Conservation (phyloP, 1,140 invertebrate species). For the Saccostrea glomerata region DNA sequence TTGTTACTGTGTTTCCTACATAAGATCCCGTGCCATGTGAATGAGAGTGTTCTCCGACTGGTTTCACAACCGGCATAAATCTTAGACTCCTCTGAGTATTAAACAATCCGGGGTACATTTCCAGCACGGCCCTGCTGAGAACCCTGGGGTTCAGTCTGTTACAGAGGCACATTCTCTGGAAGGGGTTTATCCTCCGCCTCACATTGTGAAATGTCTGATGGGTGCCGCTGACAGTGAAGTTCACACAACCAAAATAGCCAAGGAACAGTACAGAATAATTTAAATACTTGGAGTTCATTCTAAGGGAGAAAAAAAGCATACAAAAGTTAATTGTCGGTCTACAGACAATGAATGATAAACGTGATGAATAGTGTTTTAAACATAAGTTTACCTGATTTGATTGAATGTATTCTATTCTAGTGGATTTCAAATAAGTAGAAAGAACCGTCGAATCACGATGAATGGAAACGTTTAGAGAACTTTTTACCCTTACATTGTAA, state of each 20-base stretch:
- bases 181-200: neutral
- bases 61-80: conserved; percentile 45
- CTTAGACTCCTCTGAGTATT: conserved; percentile 31
- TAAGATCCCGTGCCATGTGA: conserved; percentile 2
- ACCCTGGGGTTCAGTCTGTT: neutral
- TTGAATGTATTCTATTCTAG: neutral
- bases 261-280: neutral
- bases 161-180: conserved; percentile 20
- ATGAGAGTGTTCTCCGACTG: conserved; percentile 37
- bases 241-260: neutral
- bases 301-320: neutral
- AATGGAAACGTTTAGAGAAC: neutral
- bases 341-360: neutral
- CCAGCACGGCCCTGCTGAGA: neutral
- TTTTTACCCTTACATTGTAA: neutral
- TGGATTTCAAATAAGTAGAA: neutral
- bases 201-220: conserved; percentile 26
- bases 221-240: neutral
- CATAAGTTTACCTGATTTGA: conserved; percentile 7
- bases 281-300: conserved; percentile 16
- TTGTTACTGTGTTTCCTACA: conserved; percentile 25
- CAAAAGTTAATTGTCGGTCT: neutral
- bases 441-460: neutral
- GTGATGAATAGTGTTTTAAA: neutral
- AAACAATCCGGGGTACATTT: conserved; percentile 44